A percentile compares a stretch with the other conserved stretches of the same genome.
Conservation (phyloP, 2,888 invertebrate species). For the Cinara cedri region DNA sequence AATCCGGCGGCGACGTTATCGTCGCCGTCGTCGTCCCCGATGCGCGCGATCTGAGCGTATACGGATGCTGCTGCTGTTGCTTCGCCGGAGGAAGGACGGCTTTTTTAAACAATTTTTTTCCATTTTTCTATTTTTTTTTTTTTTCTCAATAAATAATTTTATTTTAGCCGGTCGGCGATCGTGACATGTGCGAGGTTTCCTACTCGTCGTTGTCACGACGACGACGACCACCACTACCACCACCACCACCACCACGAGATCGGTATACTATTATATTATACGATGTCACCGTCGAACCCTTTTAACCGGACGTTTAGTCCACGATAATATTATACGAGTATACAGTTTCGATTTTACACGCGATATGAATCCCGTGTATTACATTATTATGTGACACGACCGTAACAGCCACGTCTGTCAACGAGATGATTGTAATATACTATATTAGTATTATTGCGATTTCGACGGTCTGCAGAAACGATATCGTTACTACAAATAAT, state of each 20-base stretch:
- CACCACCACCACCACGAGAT: no score
- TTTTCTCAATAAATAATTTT: no score
- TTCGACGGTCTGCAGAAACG: no score
- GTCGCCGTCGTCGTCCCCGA: not conserved
- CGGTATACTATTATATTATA: no score
- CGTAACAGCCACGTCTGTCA: no score
- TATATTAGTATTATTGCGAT: no score
- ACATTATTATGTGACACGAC: no score
- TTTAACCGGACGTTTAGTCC: not conserved
- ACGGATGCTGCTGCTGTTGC: not conserved
- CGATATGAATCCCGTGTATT: no score
- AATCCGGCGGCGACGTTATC: slow-evolving; percentile 30
- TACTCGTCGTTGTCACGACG: not conserved
- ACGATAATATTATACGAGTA: not conserved
- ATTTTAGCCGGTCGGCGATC: no score
- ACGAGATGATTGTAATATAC: no score
- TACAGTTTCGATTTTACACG: not conserved
- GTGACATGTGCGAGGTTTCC: not conserved
- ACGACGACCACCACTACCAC: no score
- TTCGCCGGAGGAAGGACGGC: not conserved
- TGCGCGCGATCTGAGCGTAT: not conserved
- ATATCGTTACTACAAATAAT: no score
- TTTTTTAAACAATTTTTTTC: not conserved
- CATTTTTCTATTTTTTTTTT: slow-evolving; percentile 7
- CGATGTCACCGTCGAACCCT: not conserved